phyloP scores from a whole-genome alignment of 30 jellyfish, hydroid and myxozoan species.

The Nemopilema nomurai region DNA sequence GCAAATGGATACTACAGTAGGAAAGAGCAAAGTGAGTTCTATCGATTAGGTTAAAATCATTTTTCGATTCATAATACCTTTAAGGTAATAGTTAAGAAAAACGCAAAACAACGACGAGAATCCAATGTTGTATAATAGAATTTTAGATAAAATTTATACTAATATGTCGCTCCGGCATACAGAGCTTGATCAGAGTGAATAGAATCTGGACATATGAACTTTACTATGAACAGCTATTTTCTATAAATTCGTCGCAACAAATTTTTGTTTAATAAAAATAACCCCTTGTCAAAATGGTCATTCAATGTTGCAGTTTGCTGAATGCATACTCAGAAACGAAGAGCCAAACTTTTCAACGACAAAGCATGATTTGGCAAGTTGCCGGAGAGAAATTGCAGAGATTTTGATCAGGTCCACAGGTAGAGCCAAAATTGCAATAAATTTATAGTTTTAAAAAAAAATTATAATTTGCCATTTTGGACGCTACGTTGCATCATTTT shows the following conservation, averaged over 20 bases:
- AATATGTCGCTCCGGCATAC: not conserved
- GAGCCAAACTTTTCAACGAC: not conserved
- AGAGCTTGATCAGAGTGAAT: not conserved
- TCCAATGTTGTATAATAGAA: not conserved
- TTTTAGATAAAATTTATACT: not conserved
- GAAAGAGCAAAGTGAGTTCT: too few species aligned
- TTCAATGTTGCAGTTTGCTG: not conserved
- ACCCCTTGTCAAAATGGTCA: not conserved
- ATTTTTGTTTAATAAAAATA: not conserved
- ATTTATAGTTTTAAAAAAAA: too few species aligned
- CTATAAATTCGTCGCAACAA: not conserved
- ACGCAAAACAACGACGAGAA: not conserved
- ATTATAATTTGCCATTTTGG: too few species aligned
- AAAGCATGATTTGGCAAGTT: not conserved
- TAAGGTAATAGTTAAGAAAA: not conserved
- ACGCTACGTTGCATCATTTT: not conserved
- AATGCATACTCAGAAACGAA: not conserved
- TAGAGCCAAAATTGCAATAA: not conserved
- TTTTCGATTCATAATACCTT: too few species aligned
- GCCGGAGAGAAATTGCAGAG: not conserved
- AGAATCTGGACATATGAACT: not conserved
- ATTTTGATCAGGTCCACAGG: not conserved
- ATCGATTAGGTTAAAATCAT: too few species aligned
- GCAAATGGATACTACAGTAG: too few species aligned
- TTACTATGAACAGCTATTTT: not conserved